Conservation (phyloP, 2,113 vertebrate species). For the Callospermophilus lateralis region DNA sequence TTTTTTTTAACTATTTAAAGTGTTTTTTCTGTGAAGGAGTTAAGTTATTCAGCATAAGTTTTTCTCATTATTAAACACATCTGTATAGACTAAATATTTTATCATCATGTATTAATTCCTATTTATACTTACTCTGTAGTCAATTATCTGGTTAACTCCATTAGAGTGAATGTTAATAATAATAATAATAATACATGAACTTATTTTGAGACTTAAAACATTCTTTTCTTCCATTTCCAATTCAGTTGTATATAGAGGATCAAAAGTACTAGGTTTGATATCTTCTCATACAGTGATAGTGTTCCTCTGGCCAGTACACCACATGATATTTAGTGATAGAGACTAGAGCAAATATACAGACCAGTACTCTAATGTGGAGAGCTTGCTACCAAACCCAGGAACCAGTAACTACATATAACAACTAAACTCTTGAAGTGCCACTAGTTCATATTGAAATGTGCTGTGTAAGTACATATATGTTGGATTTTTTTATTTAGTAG, state of each 20-base stretch:
- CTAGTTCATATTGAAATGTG: not conserved
- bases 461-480: not conserved
- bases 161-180: not conserved
- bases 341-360: not conserved
- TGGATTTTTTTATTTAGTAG: not conserved
- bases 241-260: not conserved
- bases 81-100: slow-evolving; percentile 24
- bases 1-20: not conserved
- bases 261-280: not conserved
- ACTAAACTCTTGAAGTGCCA: not conserved
- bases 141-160: slow-evolving; percentile 33
- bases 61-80: slow-evolving; percentile 4
- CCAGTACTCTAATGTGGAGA: not conserved
- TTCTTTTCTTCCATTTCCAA: not conserved
- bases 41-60: not conserved
- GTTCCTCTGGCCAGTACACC: not conserved
- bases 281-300: not conserved
- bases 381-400: not conserved
- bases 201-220: slow-evolving; percentile 15
- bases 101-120: not conserved
- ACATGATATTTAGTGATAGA: not conserved
- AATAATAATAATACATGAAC: not conserved
- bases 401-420: not conserved
- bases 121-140: not conserved
- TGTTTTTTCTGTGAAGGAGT: not conserved